Conservation (phyloP, 2,113 vertebrate species). For the Oreochromis spilurus region DNA sequence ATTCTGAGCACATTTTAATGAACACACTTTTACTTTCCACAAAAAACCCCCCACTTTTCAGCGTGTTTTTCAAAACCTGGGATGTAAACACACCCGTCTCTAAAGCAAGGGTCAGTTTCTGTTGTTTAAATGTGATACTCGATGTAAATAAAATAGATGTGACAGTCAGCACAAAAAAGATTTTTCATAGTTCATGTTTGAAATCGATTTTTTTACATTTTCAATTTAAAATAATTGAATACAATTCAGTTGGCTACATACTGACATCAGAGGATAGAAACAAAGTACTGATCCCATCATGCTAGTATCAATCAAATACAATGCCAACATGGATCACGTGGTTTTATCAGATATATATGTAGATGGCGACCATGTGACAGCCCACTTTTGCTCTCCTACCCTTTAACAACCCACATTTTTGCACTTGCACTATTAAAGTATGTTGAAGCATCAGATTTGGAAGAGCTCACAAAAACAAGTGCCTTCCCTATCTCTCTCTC, state of each 20-base stretch:
- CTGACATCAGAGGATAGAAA: not conserved
- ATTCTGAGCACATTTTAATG: not conserved
- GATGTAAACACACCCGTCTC: not conserved
- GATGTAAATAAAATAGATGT: not conserved
- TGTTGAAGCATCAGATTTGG: not conserved
- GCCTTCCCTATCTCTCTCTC: not conserved
- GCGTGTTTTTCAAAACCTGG: not conserved
- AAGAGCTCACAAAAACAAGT: not conserved
- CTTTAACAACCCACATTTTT: not conserved
- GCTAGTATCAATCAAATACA: not conserved
- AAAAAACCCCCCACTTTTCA: rapidly evolving
- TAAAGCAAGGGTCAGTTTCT: not conserved
- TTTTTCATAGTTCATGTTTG: not conserved
- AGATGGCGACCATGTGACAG: not conserved
- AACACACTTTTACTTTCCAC: not conserved
- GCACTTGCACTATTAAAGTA: not conserved
- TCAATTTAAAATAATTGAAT: not conserved
- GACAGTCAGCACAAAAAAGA: not conserved
- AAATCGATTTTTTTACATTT: not conserved
- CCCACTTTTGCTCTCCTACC: not conserved
- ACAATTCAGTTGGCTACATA: not conserved
- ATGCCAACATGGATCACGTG: not conserved
- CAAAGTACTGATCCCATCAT: not conserved
- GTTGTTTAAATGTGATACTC: not conserved
- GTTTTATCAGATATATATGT: not conserved